These are phyloP conservation scores for Hypanus sabinus DNA, from an alignment of 2,113 vertebrate genomes.

Conservation along the genomic window DNA sequence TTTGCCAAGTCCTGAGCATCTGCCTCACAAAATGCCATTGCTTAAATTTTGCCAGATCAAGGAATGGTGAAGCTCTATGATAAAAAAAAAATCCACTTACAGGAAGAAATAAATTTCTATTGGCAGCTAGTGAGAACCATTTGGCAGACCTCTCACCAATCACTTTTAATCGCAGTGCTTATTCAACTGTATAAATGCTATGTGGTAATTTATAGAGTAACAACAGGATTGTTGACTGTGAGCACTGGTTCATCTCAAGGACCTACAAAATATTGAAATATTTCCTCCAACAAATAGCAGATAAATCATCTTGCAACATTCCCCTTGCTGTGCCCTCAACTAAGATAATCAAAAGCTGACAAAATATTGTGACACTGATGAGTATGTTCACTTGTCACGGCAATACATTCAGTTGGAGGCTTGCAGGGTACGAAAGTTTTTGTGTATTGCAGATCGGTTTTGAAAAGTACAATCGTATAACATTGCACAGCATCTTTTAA, in stretches of 20 bases:
- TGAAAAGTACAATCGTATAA: neutral
- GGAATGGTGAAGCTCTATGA: neutral
- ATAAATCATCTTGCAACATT: slow-evolving; percentile 18
- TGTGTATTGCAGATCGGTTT: neutral
- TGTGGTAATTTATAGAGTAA: slow-evolving; percentile 26
- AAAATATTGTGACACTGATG: slow-evolving; percentile 26
- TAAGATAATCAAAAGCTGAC: neutral
- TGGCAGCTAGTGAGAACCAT: slow-evolving; percentile 2
- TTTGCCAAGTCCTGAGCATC: neutral
- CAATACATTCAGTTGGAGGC: neutral
- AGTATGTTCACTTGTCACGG: neutral
- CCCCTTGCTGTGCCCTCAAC: neutral
- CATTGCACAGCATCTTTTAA: neutral
- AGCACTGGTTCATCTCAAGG: neutral
- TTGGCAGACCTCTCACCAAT: slow-evolving; percentile 12
- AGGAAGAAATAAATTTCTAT: neutral
- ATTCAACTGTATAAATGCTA: slow-evolving; percentile 31
- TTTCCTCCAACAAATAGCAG: neutral
- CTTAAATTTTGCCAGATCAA: neutral
- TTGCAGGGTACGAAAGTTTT: neutral
- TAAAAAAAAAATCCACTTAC: neutral
- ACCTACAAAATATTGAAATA: slow-evolving; percentile 2
- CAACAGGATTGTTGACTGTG: slow-evolving; percentile 10
- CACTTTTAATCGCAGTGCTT: slow-evolving; percentile 29
- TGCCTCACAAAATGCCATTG: neutral